Conservation (phyloP, 2,888 invertebrate species). For the Agriopis marginaria region DNA sequence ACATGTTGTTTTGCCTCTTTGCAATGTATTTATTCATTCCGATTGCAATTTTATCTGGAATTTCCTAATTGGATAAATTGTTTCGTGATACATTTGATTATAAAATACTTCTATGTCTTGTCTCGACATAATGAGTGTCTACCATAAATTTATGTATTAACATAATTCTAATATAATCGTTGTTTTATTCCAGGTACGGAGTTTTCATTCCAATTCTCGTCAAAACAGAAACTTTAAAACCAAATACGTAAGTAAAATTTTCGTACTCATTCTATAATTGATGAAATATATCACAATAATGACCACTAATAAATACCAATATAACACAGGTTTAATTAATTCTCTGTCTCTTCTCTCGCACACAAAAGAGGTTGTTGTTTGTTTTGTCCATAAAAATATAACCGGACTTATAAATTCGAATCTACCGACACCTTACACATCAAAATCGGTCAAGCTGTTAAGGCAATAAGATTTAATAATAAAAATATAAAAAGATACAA, state of each 20-base stretch:
- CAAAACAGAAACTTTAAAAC: neutral
- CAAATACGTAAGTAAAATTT: constrained; percentile 6
- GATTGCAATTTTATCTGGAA: constrained; percentile 17
- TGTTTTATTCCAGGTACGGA: constrained; percentile 49
- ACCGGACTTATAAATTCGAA: too few relatives aligned
- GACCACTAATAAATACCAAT: too few relatives aligned
- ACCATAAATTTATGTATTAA: neutral
- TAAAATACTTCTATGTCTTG: neutral
- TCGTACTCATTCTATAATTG: neutral
- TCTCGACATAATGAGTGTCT: neutral
- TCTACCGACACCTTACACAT: too few relatives aligned
- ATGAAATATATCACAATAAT: neutral
- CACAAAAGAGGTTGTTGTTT: too few relatives aligned
- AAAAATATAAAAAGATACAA: too few relatives aligned
- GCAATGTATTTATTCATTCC: constrained; percentile 21
- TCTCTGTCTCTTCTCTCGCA: too few relatives aligned
- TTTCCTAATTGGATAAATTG: constrained; percentile 19
- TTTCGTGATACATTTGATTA: constrained; percentile 1
- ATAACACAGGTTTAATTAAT: too few relatives aligned
- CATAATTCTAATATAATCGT: neutral
- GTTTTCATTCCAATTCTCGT: neutral
- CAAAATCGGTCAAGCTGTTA: too few relatives aligned
- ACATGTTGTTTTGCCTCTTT: neutral
- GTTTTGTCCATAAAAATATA: too few relatives aligned
- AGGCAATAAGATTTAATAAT: too few relatives aligned